These are phyloP conservation scores for Nemopilema nomurai DNA, from an alignment of 30 jellyfish, hydroid and myxozoan genomes.

Conservation along the genomic window DNA sequence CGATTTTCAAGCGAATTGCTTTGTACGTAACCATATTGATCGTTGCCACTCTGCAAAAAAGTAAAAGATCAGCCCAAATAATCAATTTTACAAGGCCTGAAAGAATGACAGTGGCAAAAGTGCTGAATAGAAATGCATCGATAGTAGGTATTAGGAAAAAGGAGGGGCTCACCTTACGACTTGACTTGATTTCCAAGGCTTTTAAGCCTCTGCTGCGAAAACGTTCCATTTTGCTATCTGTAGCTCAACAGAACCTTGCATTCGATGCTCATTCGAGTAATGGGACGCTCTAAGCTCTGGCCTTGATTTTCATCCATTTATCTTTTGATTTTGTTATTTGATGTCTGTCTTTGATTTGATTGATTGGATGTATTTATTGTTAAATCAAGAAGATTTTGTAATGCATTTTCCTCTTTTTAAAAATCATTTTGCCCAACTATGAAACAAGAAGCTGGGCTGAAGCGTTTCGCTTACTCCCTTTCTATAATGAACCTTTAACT, in stretches of 20 bases:
- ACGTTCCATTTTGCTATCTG: neutral
- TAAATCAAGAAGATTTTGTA: too few relatives aligned
- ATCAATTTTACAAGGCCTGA: too few relatives aligned
- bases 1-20: constrained; percentile 7
- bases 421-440: too few relatives aligned
- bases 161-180: neutral
- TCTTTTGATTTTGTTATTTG: too few relatives aligned
- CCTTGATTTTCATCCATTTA: too few relatives aligned
- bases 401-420: too few relatives aligned
- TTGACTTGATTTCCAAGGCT: neutral
- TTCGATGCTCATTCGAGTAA: neutral
- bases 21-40: constrained; percentile 14
- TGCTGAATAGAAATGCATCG: too few relatives aligned
- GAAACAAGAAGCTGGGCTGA: neutral
- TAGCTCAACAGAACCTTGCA: neutral
- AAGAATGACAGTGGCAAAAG: too few relatives aligned
- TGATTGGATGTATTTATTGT: too few relatives aligned
- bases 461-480: neutral
- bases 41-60: neutral
- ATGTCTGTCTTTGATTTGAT: too few relatives aligned
- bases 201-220: neutral
- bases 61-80: too few relatives aligned
- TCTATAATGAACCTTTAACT: neutral
- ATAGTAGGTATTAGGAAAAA: neutral
- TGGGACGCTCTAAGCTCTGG: neutral